Percentiles rank a stretch among this genome's conserved stretches.
Conservation (phyloP, 2,888 invertebrate species). For the Micoletzkya japonica region DNA sequence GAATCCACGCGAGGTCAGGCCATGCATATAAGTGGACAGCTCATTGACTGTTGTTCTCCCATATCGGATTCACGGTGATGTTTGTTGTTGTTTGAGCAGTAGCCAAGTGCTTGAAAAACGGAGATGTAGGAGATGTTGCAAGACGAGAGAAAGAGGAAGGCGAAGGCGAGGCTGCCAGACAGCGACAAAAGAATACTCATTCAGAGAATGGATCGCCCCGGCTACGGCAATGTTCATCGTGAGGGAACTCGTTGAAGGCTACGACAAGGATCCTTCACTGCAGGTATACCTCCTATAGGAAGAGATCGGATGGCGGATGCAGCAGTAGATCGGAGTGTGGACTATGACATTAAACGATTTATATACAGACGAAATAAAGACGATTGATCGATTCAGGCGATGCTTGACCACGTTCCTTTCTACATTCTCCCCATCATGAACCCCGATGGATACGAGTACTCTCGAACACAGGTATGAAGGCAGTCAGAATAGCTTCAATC, state of each 20-base stretch:
- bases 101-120: too few relatives aligned
- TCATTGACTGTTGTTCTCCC: too few relatives aligned
- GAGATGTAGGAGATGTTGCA: too few relatives aligned
- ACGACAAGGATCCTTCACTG: slow-evolving; percentile 33
- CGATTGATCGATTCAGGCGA: slow-evolving; percentile 32
- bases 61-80: too few relatives aligned
- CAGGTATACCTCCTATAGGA: slow-evolving; percentile 5
- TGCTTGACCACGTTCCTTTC: slow-evolving; percentile 60
- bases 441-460: slow-evolving; percentile 62
- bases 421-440: slow-evolving; percentile 62
- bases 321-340: not conserved
- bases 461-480: slow-evolving; percentile 41
- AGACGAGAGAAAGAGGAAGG: too few relatives aligned
- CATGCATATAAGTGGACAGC: too few relatives aligned
- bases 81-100: too few relatives aligned
- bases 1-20: too few relatives aligned
- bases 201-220: slow-evolving; percentile 48
- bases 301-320: not conserved
- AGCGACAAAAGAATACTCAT: too few relatives aligned
- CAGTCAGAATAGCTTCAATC: not conserved
- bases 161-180: too few relatives aligned
- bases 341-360: not conserved
- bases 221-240: slow-evolving; percentile 55
- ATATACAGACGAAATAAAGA: not conserved
- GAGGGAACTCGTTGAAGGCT: slow-evolving; percentile 38